Evolutionary conservation across 30 jellyfish, hydroid and myxozoan species (phyloP), one percentile per base, ranked within the genome.

Genomic region (Aurelia coerulea): DNA sequence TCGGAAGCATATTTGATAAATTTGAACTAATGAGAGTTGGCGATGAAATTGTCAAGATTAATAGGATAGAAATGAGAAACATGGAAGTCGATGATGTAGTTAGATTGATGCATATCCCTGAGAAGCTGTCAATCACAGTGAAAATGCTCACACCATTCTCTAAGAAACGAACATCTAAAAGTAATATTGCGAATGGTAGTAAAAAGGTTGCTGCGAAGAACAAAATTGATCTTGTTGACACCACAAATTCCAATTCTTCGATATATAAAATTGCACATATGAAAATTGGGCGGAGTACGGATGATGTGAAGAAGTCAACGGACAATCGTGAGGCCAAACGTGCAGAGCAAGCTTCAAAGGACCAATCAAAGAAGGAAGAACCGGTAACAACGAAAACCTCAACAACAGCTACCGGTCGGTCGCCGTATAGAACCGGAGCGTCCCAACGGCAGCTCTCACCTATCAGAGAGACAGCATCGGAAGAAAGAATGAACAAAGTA

Each of bases 111-210:
- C 98, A 88, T 54, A 78, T 93, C 1, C 98, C 98, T 10, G 95
- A 87, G 67, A 93, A 89, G 58, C 71, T 93, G 52, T 78, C 97
- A 16, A 67, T 93, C 46, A 93, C 98, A 29, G 76, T 93, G 34
- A 93, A 93, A 51, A 83, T 88, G 50, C 92, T 93, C 37, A 93
- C 98, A 10, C 98, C 98, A 1, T 93, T 93, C 59, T 87, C 98
- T 32, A 87, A 85, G 42, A 93, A 93, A 72, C 76, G 98, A 41
- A 90, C 84, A 12, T 84, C 95, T 8, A 87, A 88, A 50, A 93
- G 97, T 52, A 86, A 88, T 0, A 93, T 87, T 51, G 96, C 88
- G 7, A 76, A 74, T 46, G 94, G 74, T 10, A 46, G 37, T 12
- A 70, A 85, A 42, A 73, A 65, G 71, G 74, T 68, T 39, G 19